These are phyloP conservation scores for Corythornis vintsioides DNA, from an alignment of 2,113 vertebrate genomes.

Conservation along the genomic window DNA sequence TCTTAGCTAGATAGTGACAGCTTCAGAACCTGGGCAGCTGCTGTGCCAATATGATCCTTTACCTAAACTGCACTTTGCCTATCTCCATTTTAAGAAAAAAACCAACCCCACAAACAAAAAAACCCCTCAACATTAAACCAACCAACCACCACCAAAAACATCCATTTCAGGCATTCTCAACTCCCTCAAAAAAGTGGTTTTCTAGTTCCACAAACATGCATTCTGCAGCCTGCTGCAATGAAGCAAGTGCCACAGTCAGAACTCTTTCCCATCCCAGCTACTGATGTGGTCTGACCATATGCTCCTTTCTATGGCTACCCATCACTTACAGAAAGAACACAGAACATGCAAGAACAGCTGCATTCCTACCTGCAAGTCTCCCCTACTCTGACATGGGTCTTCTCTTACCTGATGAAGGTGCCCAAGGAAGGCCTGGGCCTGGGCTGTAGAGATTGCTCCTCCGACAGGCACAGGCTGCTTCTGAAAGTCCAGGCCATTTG, in stretches of 20 bases:
- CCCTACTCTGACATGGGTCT: neutral
- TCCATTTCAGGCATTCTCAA: neutral
- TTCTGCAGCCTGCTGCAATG: neutral
- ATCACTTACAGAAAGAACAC: neutral
- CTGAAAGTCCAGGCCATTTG: slow-evolving; percentile 98
- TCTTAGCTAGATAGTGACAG: neutral
- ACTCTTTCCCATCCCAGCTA: neutral
- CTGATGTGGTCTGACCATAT: neutral
- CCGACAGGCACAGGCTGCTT: slow-evolving; percentile 91
- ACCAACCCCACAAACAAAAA: too few species aligned
- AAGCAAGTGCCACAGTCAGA: neutral
- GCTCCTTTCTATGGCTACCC: neutral
- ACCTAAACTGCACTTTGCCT: neutral
- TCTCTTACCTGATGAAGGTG: slow-evolving; percentile 92
- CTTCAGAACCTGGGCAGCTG: neutral
- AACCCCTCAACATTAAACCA: too few species aligned
- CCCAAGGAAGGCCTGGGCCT: slow-evolving; percentile 95
- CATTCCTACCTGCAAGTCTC: neutral
- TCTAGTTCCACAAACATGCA: neutral
- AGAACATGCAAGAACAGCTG: neutral
- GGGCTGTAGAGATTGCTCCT: slow-evolving; percentile 93
- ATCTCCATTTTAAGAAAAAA: neutral
- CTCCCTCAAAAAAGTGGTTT: neutral
- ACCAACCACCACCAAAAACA: too few species aligned
- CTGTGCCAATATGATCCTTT: neutral